Percentiles rank a stretch among this genome's conserved stretches.
Evolutionary conservation across 2,888 invertebrate species (phyloP).

Genomic region (Dilophus febrilis): DNA sequence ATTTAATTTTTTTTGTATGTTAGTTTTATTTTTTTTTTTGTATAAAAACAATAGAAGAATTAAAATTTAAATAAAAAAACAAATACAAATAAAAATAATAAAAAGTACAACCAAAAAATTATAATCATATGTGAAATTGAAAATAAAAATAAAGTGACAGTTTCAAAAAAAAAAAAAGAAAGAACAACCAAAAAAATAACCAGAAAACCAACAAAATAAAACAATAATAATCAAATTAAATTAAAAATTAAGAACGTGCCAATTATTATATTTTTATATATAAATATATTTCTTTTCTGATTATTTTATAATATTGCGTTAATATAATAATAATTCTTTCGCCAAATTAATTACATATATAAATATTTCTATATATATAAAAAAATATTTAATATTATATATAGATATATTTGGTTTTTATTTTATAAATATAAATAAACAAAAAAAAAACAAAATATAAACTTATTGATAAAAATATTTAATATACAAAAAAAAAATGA

Average conservation of each 20-base stretch:
- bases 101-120: not conserved
- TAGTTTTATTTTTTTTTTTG: not conserved
- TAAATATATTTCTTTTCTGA: no score
- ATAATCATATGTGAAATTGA: no score
- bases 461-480: no score
- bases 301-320: constrained; percentile 11
- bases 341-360: constrained; percentile 10
- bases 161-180: not conserved
- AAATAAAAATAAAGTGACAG: not conserved
- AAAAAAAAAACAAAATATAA: no score
- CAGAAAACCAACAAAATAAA: not conserved
- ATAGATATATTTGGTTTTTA: no score
- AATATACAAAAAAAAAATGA: no score
- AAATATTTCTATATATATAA: constrained; percentile 1
- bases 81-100: not conserved
- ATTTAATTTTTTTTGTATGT: constrained; percentile 1
- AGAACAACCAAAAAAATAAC: not conserved
- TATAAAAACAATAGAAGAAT: not conserved
- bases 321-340: constrained; percentile 15
- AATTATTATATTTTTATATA: not conserved
- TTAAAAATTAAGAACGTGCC: constrained; percentile 2
- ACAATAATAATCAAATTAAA: not conserved
- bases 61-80: not conserved
- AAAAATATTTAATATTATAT: no score
- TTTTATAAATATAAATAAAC: no score